Percentiles rank a stretch among this genome's conserved stretches.
These are phyloP conservation scores for Hydractinia echinata DNA, from an alignment of 30 jellyfish, hydroid and myxozoan genomes.

Conservation along the genomic window DNA sequence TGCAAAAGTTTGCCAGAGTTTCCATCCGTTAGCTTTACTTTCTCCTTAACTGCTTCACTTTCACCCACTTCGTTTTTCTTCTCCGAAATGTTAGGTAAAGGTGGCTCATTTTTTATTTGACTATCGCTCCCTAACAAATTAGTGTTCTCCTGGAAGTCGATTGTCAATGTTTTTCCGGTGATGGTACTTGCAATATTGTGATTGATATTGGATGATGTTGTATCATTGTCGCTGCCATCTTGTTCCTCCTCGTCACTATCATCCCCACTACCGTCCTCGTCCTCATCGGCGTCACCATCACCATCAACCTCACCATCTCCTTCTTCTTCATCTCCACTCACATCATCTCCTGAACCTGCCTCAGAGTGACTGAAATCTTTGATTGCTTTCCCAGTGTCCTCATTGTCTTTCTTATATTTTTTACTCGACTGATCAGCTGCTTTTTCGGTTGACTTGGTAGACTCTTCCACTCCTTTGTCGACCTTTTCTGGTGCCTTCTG, in stretches of 20 bases:
- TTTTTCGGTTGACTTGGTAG: too few species aligned
- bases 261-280: not conserved
- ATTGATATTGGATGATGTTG: not conserved
- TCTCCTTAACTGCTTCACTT: not conserved
- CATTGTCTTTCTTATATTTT: not conserved
- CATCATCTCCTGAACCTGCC: not conserved
- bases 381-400: not conserved
- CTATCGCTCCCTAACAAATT: not conserved
- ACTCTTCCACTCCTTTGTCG: too few species aligned
- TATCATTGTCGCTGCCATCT: not conserved
- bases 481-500: too few species aligned
- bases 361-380: not conserved
- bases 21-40: not conserved
- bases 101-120: not conserved
- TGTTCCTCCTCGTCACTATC: not conserved
- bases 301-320: not conserved
- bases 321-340: not conserved
- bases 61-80: not conserved
- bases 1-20: not conserved
- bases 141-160: slow-evolving; percentile 1
- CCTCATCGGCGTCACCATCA: not conserved
- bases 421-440: not conserved
- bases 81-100: not conserved
- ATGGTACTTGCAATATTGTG: slow-evolving; percentile 3
- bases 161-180: not conserved